Evolutionary conservation across 2,113 vertebrate genomes (phyloP).

Genomic region (Nesoenas mayeri): DNA sequence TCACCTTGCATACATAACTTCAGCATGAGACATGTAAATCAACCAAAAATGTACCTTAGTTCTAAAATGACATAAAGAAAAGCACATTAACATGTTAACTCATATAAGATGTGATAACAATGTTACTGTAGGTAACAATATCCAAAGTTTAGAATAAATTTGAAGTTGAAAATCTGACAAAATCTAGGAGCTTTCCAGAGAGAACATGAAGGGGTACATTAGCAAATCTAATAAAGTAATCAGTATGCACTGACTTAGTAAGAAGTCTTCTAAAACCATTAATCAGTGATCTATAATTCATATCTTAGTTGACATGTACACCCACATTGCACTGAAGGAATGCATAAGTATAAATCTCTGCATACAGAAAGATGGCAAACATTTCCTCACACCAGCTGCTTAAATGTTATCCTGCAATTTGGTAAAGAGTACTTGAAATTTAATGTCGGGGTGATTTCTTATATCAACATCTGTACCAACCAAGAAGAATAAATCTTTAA

Average conservation of each 20-base stretch:
- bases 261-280: conserved; percentile 9
- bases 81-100: not conserved
- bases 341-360: not conserved
- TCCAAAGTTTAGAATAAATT: not conserved
- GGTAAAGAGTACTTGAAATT: not conserved
- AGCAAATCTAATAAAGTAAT: conserved; percentile 51
- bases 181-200: not conserved
- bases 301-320: conserved; percentile 10
- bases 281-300: conserved; percentile 46
- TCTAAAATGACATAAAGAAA: not conserved
- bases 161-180: not conserved
- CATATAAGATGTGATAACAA: not conserved
- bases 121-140: not conserved
- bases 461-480: not conserved
- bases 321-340: not conserved
- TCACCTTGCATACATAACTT: not conserved
- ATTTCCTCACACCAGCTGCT: not conserved
- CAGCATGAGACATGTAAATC: not conserved
- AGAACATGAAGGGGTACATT: not conserved
- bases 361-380: not conserved
- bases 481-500: not conserved
- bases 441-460: not conserved
- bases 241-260: not conserved
- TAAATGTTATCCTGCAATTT: not conserved
- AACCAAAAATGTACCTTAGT: not conserved